Conservation (phyloP, 35 echinoderm and acorn worm genomes). For the Anneissia japonica region DNA sequence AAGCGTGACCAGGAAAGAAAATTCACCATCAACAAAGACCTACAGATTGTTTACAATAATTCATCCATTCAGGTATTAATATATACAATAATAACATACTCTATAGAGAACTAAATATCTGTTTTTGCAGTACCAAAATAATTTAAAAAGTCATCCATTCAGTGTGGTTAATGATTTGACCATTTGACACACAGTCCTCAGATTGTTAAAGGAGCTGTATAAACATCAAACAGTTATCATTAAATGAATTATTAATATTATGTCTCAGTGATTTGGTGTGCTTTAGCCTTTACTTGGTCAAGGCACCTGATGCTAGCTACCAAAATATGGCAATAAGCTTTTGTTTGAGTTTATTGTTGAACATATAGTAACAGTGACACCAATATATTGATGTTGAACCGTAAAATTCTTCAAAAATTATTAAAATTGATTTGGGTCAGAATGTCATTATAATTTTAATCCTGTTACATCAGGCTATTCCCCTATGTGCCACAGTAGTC, state of each 20-base stretch:
- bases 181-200: no score
- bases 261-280: neutral
- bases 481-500: constrained; percentile 62
- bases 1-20: constrained; percentile 25
- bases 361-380: no score
- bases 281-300: neutral
- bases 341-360: no score
- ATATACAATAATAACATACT: neutral
- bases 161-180: no score
- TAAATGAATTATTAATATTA: neutral
- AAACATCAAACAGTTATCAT: neutral
- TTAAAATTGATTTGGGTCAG: no score
- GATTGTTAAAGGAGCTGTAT: neutral
- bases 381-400: no score
- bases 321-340: no score
- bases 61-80: constrained; percentile 25
- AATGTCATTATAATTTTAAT: neutral
- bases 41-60: constrained; percentile 44
- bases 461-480: constrained; percentile 43
- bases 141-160: no score
- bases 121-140: neutral
- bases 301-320: neutral
- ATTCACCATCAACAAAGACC: constrained; percentile 16
- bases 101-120: neutral
- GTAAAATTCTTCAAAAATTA: no score